Evolutionary conservation across 2,797 vertebrate genomes (phyloP), one percentile per base, ranked within the genome.

Genomic region (Brotula barbata): DNA sequence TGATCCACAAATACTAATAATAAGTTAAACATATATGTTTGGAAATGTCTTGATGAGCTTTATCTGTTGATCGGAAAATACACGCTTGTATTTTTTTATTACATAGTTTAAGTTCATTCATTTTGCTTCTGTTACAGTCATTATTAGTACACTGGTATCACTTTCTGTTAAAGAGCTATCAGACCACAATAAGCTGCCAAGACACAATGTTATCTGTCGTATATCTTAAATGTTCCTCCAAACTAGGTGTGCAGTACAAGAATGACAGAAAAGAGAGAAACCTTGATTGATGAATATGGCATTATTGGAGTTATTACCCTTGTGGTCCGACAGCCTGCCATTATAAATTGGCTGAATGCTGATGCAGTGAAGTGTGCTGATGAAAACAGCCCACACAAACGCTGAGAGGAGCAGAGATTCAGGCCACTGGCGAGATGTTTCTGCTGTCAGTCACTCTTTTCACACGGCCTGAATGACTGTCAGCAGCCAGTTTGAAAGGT

Each of bases 381-480:
- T 55, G 43, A 72, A 57, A 64, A 22, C 19, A 47, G 42, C 40
- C 42, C 57, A 54, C 52, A 63, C 41, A 72, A 42, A 59, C 54
- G 28, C 33, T 64, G 11, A 34, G 44, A 52, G 45, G 19, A 58
- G 48, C 44, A 47, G 39, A 54, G 58, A 50, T 71, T 62, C 62
- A 28, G 28, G 68, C 55, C 44, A 17, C 68, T 46, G 42, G 28
- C 45, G 49, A 33, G 49, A 75, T 61, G 61, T 39, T 73, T 75
- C 43, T 17, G 19, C 39, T 66, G 58, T 48, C 46, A 68, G 21
- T 52, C 60, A 49, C 25, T 46, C 25, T 79, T 75, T 57, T 44
- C 45, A 28, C 19, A 31, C 31, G 50, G 13, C 13, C 37, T 48
- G 33, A 66, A 67, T 47, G 50, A 36, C 44, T 57, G 47, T 20